phyloP scores from a whole-genome alignment of 2,888 invertebrate species.

The Gibbula magus region DNA sequence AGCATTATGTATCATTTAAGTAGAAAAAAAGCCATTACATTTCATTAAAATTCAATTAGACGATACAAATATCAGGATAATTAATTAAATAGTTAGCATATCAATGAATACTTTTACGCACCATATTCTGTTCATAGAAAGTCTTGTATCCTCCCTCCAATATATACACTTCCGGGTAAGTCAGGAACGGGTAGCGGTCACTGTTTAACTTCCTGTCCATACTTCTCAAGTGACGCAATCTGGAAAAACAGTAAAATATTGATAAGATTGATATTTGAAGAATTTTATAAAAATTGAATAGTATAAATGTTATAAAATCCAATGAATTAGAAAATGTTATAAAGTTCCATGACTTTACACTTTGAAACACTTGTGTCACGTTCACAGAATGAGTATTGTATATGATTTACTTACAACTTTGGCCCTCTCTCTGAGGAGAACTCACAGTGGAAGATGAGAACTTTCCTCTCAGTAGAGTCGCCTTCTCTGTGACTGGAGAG shows the following conservation, averaged over 20 bases:
- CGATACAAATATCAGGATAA: no score
- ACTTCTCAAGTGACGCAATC: conserved; percentile 87
- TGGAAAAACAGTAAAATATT: conserved; percentile 62
- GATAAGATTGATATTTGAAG: no score
- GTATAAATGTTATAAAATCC: no score
- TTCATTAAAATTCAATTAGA: no score
- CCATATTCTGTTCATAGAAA: conserved; percentile 82
- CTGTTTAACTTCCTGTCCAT: conserved; percentile 87
- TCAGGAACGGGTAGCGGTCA: conserved; percentile 86
- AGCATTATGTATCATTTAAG: no score
- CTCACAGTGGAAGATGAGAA: conserved; percentile 97
- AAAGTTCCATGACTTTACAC: no score
- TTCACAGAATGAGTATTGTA: no score
- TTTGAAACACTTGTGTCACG: no score
- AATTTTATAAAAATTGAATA: no score
- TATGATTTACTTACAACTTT: conserved; percentile 83
- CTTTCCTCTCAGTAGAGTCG: conserved; percentile 77
- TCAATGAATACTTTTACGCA: conserved; percentile 28
- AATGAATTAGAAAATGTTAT: no score
- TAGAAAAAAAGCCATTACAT: no score
- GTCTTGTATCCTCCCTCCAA: conserved; percentile 91
- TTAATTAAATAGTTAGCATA: no score
- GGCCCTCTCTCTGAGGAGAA: conserved; percentile 97
- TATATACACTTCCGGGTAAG: conserved; percentile 94
- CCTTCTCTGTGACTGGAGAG: background rate